phyloP scores from a whole-genome alignment of 2,888 invertebrate genomes.

The Mythimna pallens region DNA sequence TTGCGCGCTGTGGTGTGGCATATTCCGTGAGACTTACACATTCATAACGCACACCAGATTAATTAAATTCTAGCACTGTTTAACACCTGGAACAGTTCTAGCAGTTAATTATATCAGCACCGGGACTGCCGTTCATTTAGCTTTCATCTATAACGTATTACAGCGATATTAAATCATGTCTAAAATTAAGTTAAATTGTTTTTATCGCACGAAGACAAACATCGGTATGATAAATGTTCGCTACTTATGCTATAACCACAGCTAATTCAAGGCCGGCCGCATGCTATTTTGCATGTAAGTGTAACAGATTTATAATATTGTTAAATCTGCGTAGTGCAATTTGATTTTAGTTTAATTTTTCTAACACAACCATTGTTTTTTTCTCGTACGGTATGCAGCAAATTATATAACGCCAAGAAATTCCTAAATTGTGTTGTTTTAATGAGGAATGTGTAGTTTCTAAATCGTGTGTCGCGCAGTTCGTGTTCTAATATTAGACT shows the following conservation, averaged over 20 bases:
- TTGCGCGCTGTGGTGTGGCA: constrained; percentile 45
- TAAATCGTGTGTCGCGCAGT: background rate
- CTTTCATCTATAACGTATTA: constrained; percentile 25
- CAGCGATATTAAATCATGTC: constrained; percentile 29
- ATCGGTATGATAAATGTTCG: constrained; percentile 50
- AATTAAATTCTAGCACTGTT: constrained; percentile 33
- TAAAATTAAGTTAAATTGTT: constrained; percentile 38
- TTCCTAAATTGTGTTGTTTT: constrained; percentile 6
- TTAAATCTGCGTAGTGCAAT: constrained; percentile 27
- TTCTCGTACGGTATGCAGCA: constrained; percentile 1
- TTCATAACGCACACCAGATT: constrained; percentile 51
- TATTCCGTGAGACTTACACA: constrained; percentile 60
- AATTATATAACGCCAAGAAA: constrained; percentile 19
- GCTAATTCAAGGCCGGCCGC: constrained; percentile 53
- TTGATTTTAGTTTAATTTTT: constrained; percentile 19
- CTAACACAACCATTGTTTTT: background rate
- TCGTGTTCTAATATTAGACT: constrained; percentile 10
- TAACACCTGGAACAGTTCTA: constrained; percentile 38
- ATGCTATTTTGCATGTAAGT: constrained; percentile 34
- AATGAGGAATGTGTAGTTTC: constrained; percentile 16
- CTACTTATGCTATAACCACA: constrained; percentile 40
- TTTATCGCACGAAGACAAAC: constrained; percentile 50
- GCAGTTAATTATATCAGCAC: constrained; percentile 25
- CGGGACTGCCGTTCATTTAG: constrained; percentile 11
- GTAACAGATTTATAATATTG: constrained; percentile 13